phyloP scores from a whole-genome alignment of 2,113 vertebrate genomes.

The Hassar affinis region DNA sequence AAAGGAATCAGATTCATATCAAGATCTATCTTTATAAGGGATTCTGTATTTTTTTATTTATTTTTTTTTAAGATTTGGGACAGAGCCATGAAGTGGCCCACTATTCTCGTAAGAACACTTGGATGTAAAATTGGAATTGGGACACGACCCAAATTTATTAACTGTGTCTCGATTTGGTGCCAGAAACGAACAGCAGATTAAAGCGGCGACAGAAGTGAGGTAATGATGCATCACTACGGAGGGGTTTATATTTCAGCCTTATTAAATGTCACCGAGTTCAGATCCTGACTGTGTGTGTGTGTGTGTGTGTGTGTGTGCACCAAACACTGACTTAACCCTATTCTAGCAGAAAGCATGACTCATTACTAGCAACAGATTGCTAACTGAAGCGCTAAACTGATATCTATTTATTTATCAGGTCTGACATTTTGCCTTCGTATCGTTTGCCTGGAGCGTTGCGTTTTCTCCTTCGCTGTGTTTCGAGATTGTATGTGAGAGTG shows the following conservation, averaged over 20 bases:
- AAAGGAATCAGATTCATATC: neutral
- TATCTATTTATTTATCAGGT: neutral
- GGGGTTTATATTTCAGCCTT: conserved; percentile 6
- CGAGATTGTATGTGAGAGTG: neutral
- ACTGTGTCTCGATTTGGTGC: neutral
- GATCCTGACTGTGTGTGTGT: neutral
- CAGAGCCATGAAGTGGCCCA: neutral
- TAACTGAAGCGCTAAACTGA: neutral
- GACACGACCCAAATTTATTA: neutral
- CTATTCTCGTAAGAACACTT: neutral
- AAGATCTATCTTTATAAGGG: neutral
- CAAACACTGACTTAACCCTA: conserved; percentile 40
- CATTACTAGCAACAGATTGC: conserved; percentile 42
- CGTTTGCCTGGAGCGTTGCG: neutral
- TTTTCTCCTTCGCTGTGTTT: neutral
- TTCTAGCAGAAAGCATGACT: conserved; percentile 59
- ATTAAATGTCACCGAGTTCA: conserved; percentile 17
- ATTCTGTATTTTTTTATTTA: neutral
- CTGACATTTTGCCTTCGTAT: neutral
- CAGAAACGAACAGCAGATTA: neutral
- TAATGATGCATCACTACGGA: neutral
- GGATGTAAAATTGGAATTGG: neutral
- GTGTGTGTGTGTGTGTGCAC: conserved; percentile 8
- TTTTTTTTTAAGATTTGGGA: neutral
- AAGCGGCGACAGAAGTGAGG: neutral